Conservation (phyloP, 2,888 invertebrate genomes). For the Eristalinus aeneus region DNA sequence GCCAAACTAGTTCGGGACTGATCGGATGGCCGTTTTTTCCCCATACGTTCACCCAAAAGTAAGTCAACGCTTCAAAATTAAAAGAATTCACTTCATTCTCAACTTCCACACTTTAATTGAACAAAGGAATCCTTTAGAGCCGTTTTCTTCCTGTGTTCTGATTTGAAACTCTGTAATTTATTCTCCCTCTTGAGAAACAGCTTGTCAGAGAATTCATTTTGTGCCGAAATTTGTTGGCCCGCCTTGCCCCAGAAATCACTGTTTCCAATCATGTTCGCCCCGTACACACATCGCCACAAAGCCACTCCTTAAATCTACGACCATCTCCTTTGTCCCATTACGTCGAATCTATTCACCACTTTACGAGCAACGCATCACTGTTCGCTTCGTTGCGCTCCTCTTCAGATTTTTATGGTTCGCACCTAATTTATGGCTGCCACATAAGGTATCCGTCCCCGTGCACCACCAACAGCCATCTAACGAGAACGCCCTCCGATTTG, state of each 20-base stretch:
- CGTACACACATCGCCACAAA: background rate
- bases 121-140: too few species aligned
- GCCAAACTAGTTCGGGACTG: too few species aligned
- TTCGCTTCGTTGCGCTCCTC: background rate
- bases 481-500: constrained; percentile 21
- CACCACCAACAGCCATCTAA: background rate
- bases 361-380: background rate
- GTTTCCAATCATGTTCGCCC: background rate
- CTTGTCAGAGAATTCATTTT: background rate
- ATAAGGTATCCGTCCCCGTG: background rate
- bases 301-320: background rate
- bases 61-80: too few species aligned
- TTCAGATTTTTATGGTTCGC: background rate
- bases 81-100: too few species aligned
- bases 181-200: background rate
- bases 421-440: background rate
- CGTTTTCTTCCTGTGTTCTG: too few species aligned
- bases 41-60: too few species aligned
- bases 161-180: background rate
- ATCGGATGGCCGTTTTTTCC: too few species aligned
- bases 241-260: background rate
- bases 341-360: background rate
- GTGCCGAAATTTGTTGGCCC: background rate
- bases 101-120: too few species aligned
- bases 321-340: background rate